Base-by-base conservation (phyloP, 2,797 vertebrate species). In the Hapalemur alaotrensis region DNA sequence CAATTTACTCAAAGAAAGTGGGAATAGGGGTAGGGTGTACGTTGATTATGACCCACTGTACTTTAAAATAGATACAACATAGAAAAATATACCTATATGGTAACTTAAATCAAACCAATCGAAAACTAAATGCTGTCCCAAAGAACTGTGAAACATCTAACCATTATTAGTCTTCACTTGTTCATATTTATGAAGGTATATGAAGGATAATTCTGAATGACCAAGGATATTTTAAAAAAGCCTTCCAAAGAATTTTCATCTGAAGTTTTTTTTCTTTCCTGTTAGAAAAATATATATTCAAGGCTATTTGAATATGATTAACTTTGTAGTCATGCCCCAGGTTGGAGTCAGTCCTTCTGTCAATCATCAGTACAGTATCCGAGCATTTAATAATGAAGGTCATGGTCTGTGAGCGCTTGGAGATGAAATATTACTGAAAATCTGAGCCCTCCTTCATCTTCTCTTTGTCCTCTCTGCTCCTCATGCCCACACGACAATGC, bases 181-280 rank as follows among this genome's bases (percentile, higher is more conserved):
- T 84, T 91, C 63, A 22, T 88, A 76, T 83, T 57, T 93, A 48
- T 35, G 61, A 95, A 92, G 14, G 6, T 57, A n/a, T 35, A 23
- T 75, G 76, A 48, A 90, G 20, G 11, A 65, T 81, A 57, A 63
- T 92, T 92, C 30, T 50, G 32, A 84, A 81, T 72, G 35, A 43
- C 69, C 30, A 80, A 70, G 35, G 22, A 43, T 23, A 83, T 38
- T 86, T 89, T 22, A 6, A 15, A 80, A 95, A 95, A 35, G 70
- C 43, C 63, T 67, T n/a, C 50, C 22, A 61, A 80, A 20, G 18
- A 91, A 85, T 88, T 65, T 83, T 48, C 48, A 78, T 59, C 30
- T 81, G 4, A 89, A 75, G 14, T 22, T 30, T 70, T 46, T 52
- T 41, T 25, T 43, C 50, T n/a, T 59, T 81, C 23, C 79, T 50